Evolutionary conservation across 1,140 invertebrate genomes (phyloP), one percentile per base, ranked within the genome.

Genomic region (Triops cancriformis): DNA sequence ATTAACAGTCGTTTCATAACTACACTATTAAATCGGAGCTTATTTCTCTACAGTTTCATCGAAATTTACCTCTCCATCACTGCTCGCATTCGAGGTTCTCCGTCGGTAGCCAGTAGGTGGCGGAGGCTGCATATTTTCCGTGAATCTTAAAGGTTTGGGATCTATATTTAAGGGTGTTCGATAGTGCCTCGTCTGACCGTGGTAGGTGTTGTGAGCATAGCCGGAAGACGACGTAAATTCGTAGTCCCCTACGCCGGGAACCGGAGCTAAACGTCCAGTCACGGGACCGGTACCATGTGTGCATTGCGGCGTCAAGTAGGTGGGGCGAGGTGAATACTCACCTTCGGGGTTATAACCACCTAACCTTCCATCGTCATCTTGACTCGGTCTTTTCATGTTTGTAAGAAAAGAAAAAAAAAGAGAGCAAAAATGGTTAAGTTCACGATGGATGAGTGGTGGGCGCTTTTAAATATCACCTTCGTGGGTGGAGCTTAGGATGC

Each of bases 141-240:
- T 92, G 82, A 92, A 93, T 27, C 91, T 85, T 12, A 92, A 83
- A 1, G 92, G 91, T 81, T 90, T 90, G 74, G 88, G 64, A 74
- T 80, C 80, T 77, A 79, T 86, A 75, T 88, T 85, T 7, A 91
- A 84, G n/a, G 88, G 85, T 14, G 91, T 91, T 79, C 94, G 88
- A 79, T 91, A 89, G 82, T 94, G 93, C 79, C 89, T 86, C 9
- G 90, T 89, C 18, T 92, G 92, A 9, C 94, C 94, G 85, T 97
- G 94, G 85, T 96, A 97, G 1, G 95, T 97, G 84, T 95, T 94
- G 83, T 95, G 93, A 75, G 89, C 89, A 85, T 92, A 93, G 10
- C 89, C 88, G 64, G 86, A 87, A 26, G 83, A 77, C 4, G 86
- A 86, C 9, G 85, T 87, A 81, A 89, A 89, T 82, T 90, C 88